Base-by-base conservation (phyloP, 1,140 invertebrate genomes). In the Brachionus rotundiformis region DNA sequence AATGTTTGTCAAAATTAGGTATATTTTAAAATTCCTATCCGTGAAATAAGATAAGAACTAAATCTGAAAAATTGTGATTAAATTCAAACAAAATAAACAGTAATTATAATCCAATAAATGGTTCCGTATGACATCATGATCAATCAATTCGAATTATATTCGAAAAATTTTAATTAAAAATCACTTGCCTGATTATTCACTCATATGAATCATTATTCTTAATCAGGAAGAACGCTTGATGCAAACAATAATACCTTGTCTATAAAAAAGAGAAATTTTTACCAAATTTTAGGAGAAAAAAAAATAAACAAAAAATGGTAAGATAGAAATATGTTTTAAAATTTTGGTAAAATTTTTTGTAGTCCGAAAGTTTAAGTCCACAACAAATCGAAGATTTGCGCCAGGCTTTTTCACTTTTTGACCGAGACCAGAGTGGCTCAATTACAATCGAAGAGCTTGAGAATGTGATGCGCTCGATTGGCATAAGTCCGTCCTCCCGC, bases 401-500 rank as follows among this genome's bases (percentile, higher is more conserved):
- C 7, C 27, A 65, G 11, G 61, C 61, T 27, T 81, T 81, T 68
- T 44, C 36, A 25, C 1, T 81, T 8, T 81, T 81, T 36, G 79
- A 81, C 61, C 36, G 33, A 47, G 79, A 81, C 27, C 36, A 36
- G 13, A 68, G 29, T 39, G 79, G 79, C n/a, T 65, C 29, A 1
- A 81, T 81, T 29, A 65, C 79, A 19, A 25, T 44, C 7, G 59
- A 63, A 31, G 79, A 81, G 44, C 47, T 81, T 13, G 63, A 68
- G 49, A 81, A 41, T 65, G 79, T 71, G 5, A 81, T 81, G 79
- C 61, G 7, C 23, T 81, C 61, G 1, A 81, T 81, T 49, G 79
- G 54, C 10, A 65, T 79, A 10, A 23, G 10, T 13, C 47, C 44
- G 2, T 59, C 76, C 11, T 36, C 31, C 0, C 13, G 36, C 8